Base-by-base conservation (phyloP, 2,113 vertebrate genomes). In the Perca fluviatilis region DNA sequence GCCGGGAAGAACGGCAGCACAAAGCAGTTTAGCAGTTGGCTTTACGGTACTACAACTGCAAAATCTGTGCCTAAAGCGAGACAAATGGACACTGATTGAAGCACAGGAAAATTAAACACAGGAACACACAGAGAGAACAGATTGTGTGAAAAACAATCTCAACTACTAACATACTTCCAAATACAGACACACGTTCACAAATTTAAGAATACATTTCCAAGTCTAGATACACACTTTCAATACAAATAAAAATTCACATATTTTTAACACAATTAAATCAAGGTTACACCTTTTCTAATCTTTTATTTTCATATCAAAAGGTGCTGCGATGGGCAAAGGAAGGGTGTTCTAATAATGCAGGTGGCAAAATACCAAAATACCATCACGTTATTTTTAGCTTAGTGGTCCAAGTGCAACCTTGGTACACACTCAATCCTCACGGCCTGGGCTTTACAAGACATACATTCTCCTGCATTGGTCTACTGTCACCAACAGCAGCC, bases 281-380 rank as follows among this genome's bases (percentile, higher is more conserved):
- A 74, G 68, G 79, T 65, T 43, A 83, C 25, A 70, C n/a, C 61
- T 30, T 43, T 67, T 81, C 18, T 74, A 54, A 87, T 77, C 18
- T 14, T 76, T 81, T 58, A 80, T 58, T 85, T 64, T 70, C 61
- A 68, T 43, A 82, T 90, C 50, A 87, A 87, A 82, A 87, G 82
- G 80, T 87, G 73, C 47, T 71, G 65, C 36, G 3, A 47, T 71
- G 71, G 19, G 77, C 73, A 71, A 74, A 82, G 64, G 84, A 89
- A 88, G 86, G 87, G 58, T 40, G 75, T 81, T 88, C 91, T 93
- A 91, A 90, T 88, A 91, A 86, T 79, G 74, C 88, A 90, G 91
- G 93, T 92, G 91, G 75, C 89, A 91, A 90, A 93, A 94, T 94
- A 91, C 92, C 79, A 88, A 91, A 92, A 95, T 94, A 92, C 86